Base-by-base conservation (phyloP, 2,113 vertebrate genomes). In the Callospermophilus lateralis region DNA sequence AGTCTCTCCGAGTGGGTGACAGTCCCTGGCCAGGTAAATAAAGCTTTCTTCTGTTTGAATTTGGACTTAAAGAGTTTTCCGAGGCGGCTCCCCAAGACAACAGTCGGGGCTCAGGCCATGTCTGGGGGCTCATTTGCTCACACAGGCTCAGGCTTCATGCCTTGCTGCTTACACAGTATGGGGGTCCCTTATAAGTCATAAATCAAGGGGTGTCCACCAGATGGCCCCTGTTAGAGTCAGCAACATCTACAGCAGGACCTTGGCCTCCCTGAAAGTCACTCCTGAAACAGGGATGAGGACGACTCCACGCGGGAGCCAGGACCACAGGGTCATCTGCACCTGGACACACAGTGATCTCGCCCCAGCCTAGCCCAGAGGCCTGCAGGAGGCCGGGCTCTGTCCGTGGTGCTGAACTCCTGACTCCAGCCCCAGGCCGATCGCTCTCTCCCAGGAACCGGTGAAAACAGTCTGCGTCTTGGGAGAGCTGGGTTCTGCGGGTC, bases 331-430 rank as follows among this genome's bases (percentile, higher is more conserved):
- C 65, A 68, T 45, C 70, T 77, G 42, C 51, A 65, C 58, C 32
- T 6, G 45, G 48, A 8, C 0, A 19, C 48, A 70, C 24, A 0
- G 6, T 7, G 73, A 30, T 16, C 22, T 48, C 45, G 55, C 6
- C 24, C 19, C 55, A 7, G 17, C 55, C 19, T 5, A 55, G 16
- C 53, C 53, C 1, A 0, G 51, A 53, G 51, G 55, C 20, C 55
- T 58, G 20, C 55, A 6, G 55, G 55, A 7, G 20, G 55, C 51
- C 1, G 53, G 78, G n/a, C 77, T 76, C 93, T 94, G 78, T 94
- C 93, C 98, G 16, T 61, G 98, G 98, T 98, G 51, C 98, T 99
- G 98, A 98, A 85, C 39, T 28, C 9, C 8, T 3, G 9, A 2
- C 61, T 76, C 58, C 58, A 67, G 19, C 65, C n/a, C 9, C 30